Conservation (phyloP, 1,140 invertebrate genomes). For the Hyles vespertilio region DNA sequence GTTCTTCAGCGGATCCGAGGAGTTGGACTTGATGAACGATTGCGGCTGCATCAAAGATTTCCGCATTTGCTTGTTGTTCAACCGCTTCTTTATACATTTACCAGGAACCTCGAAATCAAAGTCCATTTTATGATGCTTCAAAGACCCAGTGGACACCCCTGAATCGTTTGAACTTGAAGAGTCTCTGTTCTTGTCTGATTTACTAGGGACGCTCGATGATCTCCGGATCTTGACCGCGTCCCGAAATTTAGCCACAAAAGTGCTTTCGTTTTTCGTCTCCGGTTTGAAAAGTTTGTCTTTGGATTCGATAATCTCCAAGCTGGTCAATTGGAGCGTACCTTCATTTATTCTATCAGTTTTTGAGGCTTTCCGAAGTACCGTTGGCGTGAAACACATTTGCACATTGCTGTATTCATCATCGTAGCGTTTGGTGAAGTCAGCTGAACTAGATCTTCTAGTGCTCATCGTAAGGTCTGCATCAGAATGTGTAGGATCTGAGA, state of each 20-base stretch:
- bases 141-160: constrained; percentile 84
- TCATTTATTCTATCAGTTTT: constrained; percentile 59
- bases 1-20: constrained; percentile 84
- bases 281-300: constrained; percentile 53
- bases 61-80: constrained; percentile 56
- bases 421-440: constrained; percentile 67
- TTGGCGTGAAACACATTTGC: constrained; percentile 59
- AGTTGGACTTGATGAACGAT: constrained; percentile 82
- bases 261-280: constrained; percentile 55
- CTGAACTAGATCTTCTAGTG: constrained; percentile 65
- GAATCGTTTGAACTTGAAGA: constrained; percentile 91
- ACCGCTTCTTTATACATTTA: constrained; percentile 72
- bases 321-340: constrained; percentile 28
- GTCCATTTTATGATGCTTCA: constrained; percentile 79
- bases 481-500: constrained; percentile 64
- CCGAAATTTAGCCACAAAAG: constrained; percentile 62
- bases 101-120: constrained; percentile 81
- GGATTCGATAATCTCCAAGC: constrained; percentile 23
- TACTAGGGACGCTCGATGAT: constrained; percentile 88
- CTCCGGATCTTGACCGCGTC: constrained; percentile 82
- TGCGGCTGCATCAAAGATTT: constrained; percentile 75
- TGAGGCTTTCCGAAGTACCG: constrained; percentile 50
- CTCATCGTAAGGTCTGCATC: constrained; percentile 57
- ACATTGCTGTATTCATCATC: constrained; percentile 56
- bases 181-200: constrained; percentile 84